Evolutionary conservation across 2,797 vertebrate genomes (phyloP), one percentile per base, ranked within the genome.

Genomic region (Phataginus tetradactyla): DNA sequence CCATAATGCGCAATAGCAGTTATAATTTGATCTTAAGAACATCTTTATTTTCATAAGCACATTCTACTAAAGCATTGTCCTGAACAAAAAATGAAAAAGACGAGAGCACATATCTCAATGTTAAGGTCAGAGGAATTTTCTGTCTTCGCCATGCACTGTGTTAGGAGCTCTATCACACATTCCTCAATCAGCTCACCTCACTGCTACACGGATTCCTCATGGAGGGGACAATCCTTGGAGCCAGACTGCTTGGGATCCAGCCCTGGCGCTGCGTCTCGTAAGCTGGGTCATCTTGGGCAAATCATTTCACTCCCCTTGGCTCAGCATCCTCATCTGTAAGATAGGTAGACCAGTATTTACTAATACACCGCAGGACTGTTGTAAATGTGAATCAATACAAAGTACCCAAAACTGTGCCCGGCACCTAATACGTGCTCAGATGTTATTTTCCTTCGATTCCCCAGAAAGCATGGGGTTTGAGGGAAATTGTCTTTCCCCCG

Each of bases 81-180:
- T 59, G 4, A 15, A 34, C 25, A 13, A 63, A 53, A 23, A 42
- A 11, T 39, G 14, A 57, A 23, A 74, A 49, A 32, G 18, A 23
- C 37, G 23, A 74, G 45, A 49, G 21, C 49, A 81, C 23, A 20
- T 15, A 3, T 68, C 39, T 63, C 61, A 18, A 8, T 27, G 13
- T 14, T 37, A 55, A 53, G 15, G 13, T 57, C 53, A 74, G 12
- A 32, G 6, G 21, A 51, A 11, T n/a, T 37, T 69, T 85, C 34
- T 77, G 1, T 2, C 4, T 34, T n/a, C 4, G 4, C 13, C 37
- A 12, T 32, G 20, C 6, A 3, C 20, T 11, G 27, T 2, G 4
- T 4, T 53, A 53, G 69, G 42, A 85, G 37, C n/a, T 51, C 29
- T 64, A 21, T 4, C 49, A 29, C 18, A 2, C 29, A 3, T 51